These are phyloP conservation scores for Oxyruncus cristatus DNA, from an alignment of 2,113 vertebrate species.

Conservation along the genomic window DNA sequence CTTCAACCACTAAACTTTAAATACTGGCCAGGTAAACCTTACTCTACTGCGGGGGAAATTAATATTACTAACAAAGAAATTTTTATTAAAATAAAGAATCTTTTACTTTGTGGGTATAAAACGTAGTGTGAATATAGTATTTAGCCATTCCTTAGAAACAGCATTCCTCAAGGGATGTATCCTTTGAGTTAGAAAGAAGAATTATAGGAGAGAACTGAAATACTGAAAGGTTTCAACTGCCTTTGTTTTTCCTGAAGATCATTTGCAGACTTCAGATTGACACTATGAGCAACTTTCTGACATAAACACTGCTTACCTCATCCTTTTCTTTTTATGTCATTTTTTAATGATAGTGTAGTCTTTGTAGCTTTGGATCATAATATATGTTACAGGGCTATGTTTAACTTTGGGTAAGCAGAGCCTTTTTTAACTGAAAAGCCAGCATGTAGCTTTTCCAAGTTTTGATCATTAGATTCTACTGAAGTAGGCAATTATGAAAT, in stretches of 20 bases:
- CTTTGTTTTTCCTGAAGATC: neutral
- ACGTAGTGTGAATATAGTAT: neutral
- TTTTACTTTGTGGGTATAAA: neutral
- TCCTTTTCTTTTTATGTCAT: neutral
- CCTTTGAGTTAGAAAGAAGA: neutral
- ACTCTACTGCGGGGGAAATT: neutral
- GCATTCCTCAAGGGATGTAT: neutral
- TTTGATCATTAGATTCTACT: slow-evolving; percentile 36
- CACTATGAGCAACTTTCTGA: neutral
- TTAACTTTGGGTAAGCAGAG: neutral
- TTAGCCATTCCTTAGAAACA: neutral
- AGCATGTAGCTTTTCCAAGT: slow-evolving; percentile 25
- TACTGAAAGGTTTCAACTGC: neutral
- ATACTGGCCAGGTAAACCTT: neutral
- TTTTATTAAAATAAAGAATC: neutral
- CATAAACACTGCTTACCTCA: neutral
- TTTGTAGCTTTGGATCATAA: neutral
- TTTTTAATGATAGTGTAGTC: neutral
- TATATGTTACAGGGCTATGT: neutral
- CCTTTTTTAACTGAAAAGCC: slow-evolving; percentile 27
- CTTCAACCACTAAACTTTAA: neutral
- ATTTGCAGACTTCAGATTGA: neutral
- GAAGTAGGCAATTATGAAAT: slow-evolving; percentile 1
- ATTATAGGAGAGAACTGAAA: neutral
- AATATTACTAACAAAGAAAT: neutral